Conservation (phyloP, 2,113 vertebrate species). For the Eubucco bourcierii region DNA sequence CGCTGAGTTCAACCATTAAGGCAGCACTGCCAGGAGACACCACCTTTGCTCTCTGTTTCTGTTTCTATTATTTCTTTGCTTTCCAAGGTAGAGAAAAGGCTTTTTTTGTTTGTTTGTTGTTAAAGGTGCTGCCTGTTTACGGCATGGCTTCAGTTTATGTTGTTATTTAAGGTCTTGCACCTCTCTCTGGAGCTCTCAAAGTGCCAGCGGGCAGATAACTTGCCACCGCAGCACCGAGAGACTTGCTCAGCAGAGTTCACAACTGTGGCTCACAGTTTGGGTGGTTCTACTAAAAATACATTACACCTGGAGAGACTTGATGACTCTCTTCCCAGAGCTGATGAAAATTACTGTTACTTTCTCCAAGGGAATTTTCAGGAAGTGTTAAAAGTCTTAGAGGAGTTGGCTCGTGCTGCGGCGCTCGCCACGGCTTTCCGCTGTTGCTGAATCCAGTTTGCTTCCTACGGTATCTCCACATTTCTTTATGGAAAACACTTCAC, state of each 20-base stretch:
- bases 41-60: background rate
- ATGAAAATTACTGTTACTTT: constrained; percentile 65
- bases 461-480: constrained; percentile 28
- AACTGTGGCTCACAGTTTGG: constrained; percentile 47
- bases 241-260: constrained; percentile 56
- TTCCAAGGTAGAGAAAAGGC: background rate
- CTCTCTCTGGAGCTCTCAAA: constrained; percentile 32
- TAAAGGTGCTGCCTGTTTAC: background rate
- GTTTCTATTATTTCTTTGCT: background rate
- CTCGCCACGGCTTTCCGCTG: constrained; percentile 28
- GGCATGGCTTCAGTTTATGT: constrained; percentile 23
- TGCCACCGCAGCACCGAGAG: background rate
- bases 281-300: constrained; percentile 62
- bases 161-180: constrained; percentile 61
- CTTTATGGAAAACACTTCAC: constrained; percentile 69
- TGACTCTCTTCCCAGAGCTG: constrained; percentile 56
- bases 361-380: constrained; percentile 59
- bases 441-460: constrained; percentile 52
- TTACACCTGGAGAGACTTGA: constrained; percentile 64
- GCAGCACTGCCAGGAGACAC: no score
- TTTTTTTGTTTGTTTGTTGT: background rate
- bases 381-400: constrained; percentile 56
- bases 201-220: constrained; percentile 48
- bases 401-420: constrained; percentile 23
- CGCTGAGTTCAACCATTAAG: no score